These are phyloP conservation scores for Anguilla marmorata DNA, from an alignment of 2,797 vertebrate genomes.

Conservation along the genomic window DNA sequence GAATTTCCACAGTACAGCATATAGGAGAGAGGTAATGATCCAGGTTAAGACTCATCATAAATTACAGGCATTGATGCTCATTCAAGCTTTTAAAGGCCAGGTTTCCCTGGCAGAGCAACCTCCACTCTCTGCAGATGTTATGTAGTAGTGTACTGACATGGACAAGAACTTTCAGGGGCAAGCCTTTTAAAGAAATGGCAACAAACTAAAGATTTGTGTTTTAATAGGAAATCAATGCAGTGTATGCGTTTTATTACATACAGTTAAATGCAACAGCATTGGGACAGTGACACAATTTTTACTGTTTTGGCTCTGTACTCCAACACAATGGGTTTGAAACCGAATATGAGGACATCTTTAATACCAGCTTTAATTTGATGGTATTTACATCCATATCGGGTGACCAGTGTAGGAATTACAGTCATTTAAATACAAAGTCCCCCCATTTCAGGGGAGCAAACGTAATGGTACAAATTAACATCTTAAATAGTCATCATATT, in stretches of 20 bases:
- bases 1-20: neutral
- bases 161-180: neutral
- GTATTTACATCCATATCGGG: neutral
- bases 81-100: neutral
- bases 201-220: neutral
- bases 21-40: neutral
- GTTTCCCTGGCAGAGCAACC: neutral
- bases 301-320: neutral
- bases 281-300: neutral
- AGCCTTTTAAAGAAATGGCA: neutral
- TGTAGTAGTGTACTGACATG: neutral
- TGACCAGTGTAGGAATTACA: no score
- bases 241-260: neutral
- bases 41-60: neutral
- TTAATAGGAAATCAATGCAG: neutral
- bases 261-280: neutral
- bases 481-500: no score
- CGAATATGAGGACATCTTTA: neutral
- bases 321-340: neutral
- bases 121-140: neutral
- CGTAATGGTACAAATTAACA: no score
- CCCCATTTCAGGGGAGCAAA: no score
- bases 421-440: no score
- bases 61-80: neutral
- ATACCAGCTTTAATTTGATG: neutral